These are phyloP conservation scores for Troides oblongomaculatus DNA, from an alignment of 2,888 invertebrate species.

Conservation along the genomic window DNA sequence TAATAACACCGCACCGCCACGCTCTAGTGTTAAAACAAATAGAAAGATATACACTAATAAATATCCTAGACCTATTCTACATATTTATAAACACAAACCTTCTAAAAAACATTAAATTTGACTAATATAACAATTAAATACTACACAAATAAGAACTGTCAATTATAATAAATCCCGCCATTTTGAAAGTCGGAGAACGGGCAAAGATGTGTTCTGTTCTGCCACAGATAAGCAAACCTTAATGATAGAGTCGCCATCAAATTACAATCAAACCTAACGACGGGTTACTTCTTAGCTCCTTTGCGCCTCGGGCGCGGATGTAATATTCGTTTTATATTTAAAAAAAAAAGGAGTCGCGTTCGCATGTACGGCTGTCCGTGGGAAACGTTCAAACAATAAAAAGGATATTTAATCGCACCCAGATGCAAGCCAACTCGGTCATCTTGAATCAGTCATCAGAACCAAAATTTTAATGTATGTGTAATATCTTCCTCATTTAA, in stretches of 20 bases:
- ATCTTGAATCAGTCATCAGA: not conserved
- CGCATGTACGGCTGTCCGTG: slow-evolving; percentile 66
- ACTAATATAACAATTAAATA: not conserved
- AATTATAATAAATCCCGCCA: slow-evolving; percentile 64
- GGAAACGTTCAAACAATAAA: slow-evolving; percentile 65
- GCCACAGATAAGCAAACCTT: slow-evolving; percentile 57
- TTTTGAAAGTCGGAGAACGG: slow-evolving; percentile 64
- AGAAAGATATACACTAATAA: no score
- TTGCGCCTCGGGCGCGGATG: slow-evolving; percentile 71
- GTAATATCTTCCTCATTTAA: no score
- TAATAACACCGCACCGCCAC: slow-evolving; percentile 33
- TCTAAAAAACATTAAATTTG: no score
- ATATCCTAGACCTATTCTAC: no score
- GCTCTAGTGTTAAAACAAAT: no score
- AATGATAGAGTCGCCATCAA: slow-evolving; percentile 72
- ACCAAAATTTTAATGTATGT: no score
- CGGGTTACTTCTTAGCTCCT: slow-evolving; percentile 55
- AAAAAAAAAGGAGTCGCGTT: slow-evolving; percentile 54
- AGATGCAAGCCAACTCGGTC: slow-evolving; percentile 22
- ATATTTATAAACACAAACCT: no score
- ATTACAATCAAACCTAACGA: slow-evolving; percentile 66
- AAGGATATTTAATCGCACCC: slow-evolving; percentile 49
- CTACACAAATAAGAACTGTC: slow-evolving; percentile 22
- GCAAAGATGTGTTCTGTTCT: slow-evolving; percentile 56
- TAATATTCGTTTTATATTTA: slow-evolving; percentile 37